Evolutionary conservation across 2,113 vertebrate species (phyloP).

Genomic region (Setophaga kirtlandii): DNA sequence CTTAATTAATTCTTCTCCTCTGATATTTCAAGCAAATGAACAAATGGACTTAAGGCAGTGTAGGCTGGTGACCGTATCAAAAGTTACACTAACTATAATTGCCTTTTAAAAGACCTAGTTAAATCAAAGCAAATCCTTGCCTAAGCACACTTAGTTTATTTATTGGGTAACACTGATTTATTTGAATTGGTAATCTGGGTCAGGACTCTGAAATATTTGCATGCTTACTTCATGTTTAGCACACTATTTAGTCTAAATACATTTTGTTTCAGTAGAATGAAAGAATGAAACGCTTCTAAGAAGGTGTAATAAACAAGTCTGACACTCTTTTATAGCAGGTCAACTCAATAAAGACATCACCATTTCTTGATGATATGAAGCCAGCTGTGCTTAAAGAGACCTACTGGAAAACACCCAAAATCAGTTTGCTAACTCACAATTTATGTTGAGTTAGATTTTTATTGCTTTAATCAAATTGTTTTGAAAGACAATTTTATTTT

Average conservation of each 20-base stretch:
- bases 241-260: constrained; percentile 16
- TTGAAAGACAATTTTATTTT: background rate
- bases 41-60: background rate
- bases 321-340: constrained; percentile 19
- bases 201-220: constrained; percentile 19
- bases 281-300: constrained; percentile 13
- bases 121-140: constrained; percentile 1
- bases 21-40: background rate
- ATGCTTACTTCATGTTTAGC: background rate
- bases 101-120: background rate
- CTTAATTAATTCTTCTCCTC: background rate
- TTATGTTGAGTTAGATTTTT: background rate
- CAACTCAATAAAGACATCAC: constrained; percentile 22
- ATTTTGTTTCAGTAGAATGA: background rate
- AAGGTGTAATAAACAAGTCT: constrained; percentile 52
- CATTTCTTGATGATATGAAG: background rate
- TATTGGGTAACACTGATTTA: background rate
- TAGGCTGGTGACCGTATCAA: background rate
- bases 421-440: background rate
- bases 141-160: background rate
- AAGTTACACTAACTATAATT: background rate
- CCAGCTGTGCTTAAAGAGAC: background rate
- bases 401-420: background rate
- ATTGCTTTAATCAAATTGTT: background rate
- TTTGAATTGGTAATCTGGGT: constrained; percentile 18